Conservation (phyloP, 1,140 invertebrate species). For the Leptopilina boulardi region DNA sequence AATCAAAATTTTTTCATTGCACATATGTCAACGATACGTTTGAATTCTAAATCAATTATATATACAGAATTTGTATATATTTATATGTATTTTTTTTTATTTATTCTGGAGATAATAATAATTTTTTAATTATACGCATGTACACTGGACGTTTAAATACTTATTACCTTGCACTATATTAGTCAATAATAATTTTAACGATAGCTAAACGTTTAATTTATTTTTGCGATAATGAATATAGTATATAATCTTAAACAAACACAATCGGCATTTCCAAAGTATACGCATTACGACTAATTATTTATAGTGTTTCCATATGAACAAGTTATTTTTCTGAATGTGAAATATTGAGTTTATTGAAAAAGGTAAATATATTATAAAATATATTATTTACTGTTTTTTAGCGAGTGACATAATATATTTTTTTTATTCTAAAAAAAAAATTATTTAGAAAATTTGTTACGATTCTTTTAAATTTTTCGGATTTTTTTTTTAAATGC, state of each 20-base stretch:
- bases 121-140: conserved; percentile 8
- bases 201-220: conserved; percentile 1
- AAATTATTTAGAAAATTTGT: no score
- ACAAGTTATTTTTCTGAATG: not conserved
- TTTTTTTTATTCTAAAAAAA: no score
- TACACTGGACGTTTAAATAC: not conserved
- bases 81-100: not conserved
- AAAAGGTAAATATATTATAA: not conserved
- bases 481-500: no score
- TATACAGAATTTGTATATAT: no score
- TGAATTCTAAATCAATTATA: not conserved
- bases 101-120: not conserved
- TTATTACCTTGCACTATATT: conserved; percentile 20
- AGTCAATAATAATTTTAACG: conserved; percentile 20
- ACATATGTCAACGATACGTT: not conserved
- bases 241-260: not conserved
- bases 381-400: not conserved
- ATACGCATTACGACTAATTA: not conserved
- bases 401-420: not conserved
- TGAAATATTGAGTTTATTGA: not conserved
- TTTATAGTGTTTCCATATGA: not conserved
- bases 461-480: no score
- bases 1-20: not conserved
- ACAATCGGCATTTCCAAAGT: not conserved
- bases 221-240: conserved; percentile 24